Percentiles rank a stretch among this genome's conserved stretches.
These are phyloP conservation scores for Aphodius sticticus DNA, from an alignment of 2,888 invertebrate species.

Conservation along the genomic window DNA sequence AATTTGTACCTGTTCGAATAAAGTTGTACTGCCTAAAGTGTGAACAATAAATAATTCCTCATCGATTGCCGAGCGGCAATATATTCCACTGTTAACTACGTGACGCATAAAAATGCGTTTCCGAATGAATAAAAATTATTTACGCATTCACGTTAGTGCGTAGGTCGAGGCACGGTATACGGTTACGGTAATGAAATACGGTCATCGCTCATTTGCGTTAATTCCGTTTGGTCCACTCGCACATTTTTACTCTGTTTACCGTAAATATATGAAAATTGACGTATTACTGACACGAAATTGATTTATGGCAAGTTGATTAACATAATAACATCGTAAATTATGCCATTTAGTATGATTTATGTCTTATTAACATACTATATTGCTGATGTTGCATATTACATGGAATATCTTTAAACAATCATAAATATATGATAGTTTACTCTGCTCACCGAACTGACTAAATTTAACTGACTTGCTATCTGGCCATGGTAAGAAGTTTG, in stretches of 20 bases:
- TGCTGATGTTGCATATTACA: background rate
- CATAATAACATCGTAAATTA: background rate
- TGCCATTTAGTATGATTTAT: background rate
- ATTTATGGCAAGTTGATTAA: background rate
- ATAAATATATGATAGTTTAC: background rate
- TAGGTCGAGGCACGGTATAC: no score
- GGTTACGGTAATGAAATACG: no score
- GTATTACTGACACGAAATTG: background rate
- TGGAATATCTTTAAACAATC: background rate
- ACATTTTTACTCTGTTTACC: no score
- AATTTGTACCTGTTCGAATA: constrained; percentile 23
- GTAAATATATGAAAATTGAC: background rate
- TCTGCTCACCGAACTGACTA: background rate
- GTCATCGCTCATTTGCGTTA: no score
- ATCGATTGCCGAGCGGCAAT: background rate
- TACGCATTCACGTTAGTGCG: background rate
- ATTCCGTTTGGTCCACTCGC: no score
- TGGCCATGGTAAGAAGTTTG: no score
- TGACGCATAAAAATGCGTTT: constrained; percentile 22
- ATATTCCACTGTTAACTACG: constrained; percentile 18
- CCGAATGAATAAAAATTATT: constrained; percentile 20
- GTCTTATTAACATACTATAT: background rate
- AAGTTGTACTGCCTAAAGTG: constrained; percentile 26
- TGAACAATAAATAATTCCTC: constrained; percentile 20
- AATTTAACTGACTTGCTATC: no score